A percentile compares a stretch with the other conserved stretches of the same genome.
These are phyloP conservation scores for Dorcus hopei DNA, from an alignment of 2,888 invertebrate species.

Conservation along the genomic window DNA sequence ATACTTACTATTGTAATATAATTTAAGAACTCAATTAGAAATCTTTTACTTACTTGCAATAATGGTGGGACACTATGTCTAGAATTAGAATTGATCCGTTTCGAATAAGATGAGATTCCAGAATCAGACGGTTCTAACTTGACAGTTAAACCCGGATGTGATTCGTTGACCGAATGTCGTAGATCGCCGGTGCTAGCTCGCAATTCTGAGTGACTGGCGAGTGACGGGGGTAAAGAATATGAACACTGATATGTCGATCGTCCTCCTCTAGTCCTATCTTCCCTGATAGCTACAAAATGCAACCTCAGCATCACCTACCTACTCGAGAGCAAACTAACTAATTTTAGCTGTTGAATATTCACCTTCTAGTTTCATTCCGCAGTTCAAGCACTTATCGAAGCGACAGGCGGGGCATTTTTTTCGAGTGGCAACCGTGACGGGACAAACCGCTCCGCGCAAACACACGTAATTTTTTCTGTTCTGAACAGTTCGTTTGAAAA, in stretches of 20 bases:
- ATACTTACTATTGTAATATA: no score
- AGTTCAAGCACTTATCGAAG: constrained; percentile 91
- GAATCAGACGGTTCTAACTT: constrained; percentile 52
- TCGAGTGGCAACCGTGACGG: constrained; percentile 86
- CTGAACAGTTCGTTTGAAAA: constrained; percentile 98
- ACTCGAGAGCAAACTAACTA: background rate
- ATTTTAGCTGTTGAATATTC: constrained; percentile 16
- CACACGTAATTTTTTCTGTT: constrained; percentile 97
- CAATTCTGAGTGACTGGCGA: constrained; percentile 50
- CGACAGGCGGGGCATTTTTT: constrained; percentile 97
- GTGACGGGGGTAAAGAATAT: constrained; percentile 76
- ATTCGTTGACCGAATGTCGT: constrained; percentile 43
- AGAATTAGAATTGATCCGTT: constrained; percentile 24
- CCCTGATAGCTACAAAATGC: constrained; percentile 72
- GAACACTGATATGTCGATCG: constrained; percentile 95
- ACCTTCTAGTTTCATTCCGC: constrained; percentile 97
- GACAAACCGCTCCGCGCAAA: constrained; percentile 84
- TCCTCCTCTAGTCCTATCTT: constrained; percentile 92
- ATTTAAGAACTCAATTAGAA: no score
- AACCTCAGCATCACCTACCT: no score
- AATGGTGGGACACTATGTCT: constrained; percentile 58
- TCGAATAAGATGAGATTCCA: constrained; percentile 44
- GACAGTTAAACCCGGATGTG: constrained; percentile 46
- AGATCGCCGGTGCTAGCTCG: constrained; percentile 46
- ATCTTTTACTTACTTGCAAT: constrained; percentile 58